Conservation (phyloP, 2,888 invertebrate genomes). For the Octodonta nipae region DNA sequence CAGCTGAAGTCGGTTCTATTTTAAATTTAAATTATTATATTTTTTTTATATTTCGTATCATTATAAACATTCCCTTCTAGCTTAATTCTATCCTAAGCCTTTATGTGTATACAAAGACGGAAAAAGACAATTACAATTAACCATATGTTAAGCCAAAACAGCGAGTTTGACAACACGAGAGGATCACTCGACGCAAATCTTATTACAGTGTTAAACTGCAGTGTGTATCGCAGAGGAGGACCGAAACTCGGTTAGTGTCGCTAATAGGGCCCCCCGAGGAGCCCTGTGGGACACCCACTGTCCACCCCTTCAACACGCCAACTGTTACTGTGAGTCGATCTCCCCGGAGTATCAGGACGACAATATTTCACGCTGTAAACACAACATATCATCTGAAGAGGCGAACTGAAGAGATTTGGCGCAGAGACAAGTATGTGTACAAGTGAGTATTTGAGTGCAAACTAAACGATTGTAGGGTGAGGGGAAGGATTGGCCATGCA, state of each 20-base stretch:
- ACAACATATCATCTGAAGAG: conserved; percentile 17
- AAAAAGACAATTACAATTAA: conserved; percentile 11
- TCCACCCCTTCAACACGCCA: conserved; percentile 24
- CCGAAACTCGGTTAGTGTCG: conserved; percentile 20
- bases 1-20: too few species aligned
- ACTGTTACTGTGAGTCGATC: conserved; percentile 25
- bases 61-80: too few species aligned
- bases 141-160: conserved; percentile 14
- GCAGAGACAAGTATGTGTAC: too few species aligned
- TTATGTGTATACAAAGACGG: too few species aligned
- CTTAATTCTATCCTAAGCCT: too few species aligned
- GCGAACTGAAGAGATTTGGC: conserved; percentile 2
- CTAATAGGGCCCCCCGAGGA: conserved; percentile 26
- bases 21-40: too few species aligned
- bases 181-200: conserved; percentile 10
- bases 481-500: too few species aligned
- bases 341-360: conserved; percentile 12
- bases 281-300: conserved; percentile 19
- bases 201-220: conserved; percentile 22
- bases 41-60: too few species aligned
- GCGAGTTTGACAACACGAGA: conserved; percentile 14
- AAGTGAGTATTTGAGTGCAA: too few species aligned
- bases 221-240: conserved; percentile 4
- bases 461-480: too few species aligned
- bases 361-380: conserved; percentile 22